A percentile compares a stretch with the other conserved stretches of the same genome.
phyloP scores from a whole-genome alignment of 1,140 invertebrate genomes.

The Leptinotarsa undecemlineata region DNA sequence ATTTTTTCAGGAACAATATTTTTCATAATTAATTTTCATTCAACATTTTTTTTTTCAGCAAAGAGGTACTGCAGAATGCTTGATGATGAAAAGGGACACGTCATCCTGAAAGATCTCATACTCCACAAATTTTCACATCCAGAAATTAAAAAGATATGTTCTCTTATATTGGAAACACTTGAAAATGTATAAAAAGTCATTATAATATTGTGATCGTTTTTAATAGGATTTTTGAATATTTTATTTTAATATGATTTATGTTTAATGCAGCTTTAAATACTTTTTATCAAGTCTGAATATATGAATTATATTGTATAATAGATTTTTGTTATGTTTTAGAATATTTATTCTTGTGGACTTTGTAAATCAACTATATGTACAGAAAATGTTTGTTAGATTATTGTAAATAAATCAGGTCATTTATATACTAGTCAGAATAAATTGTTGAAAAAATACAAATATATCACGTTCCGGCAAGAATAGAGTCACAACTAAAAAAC shows the following conservation, averaged over 20 bases:
- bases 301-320: background rate
- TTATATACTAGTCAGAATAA: slow-evolving; percentile 3
- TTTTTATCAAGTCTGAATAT: background rate
- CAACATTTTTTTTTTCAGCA: slow-evolving; percentile 59
- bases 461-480: no score
- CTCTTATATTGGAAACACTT: slow-evolving; percentile 57
- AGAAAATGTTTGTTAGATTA: background rate
- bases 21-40: background rate
- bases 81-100: slow-evolving; percentile 65
- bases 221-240: background rate
- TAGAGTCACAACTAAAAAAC: no score
- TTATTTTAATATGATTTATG: slow-evolving; percentile 14
- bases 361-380: slow-evolving; percentile 1
- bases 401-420: slow-evolving; percentile 2
- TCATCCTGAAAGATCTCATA: slow-evolving; percentile 59
- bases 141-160: slow-evolving; percentile 56
- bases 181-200: background rate
- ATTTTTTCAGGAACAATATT: background rate
- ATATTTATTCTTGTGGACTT: background rate
- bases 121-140: slow-evolving; percentile 52
- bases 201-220: background rate
- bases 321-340: background rate
- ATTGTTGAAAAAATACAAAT: background rate
- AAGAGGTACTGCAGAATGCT: slow-evolving; percentile 76
- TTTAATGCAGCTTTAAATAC: slow-evolving; percentile 6